A percentile compares a stretch with the other conserved stretches of the same genome.
phyloP scores from a whole-genome alignment of 2,888 invertebrate species.

The Chymomyza caudatula region DNA sequence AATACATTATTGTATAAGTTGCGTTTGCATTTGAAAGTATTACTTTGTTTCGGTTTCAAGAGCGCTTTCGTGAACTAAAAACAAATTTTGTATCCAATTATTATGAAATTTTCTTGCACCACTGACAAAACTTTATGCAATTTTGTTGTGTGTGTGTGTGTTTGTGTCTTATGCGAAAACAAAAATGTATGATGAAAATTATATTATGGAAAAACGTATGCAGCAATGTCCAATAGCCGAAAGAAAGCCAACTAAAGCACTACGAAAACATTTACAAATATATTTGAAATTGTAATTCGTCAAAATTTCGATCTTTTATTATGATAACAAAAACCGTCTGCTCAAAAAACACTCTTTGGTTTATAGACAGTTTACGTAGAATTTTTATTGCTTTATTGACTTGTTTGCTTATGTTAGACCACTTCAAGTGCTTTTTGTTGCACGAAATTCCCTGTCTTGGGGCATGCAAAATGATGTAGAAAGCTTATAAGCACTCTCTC shows the following conservation, averaged over 20 bases:
- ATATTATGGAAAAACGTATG: not conserved
- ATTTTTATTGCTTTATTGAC: no score
- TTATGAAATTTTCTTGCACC: conserved; percentile 2
- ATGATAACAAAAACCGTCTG: no score
- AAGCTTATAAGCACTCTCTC: no score
- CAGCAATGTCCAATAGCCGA: not conserved
- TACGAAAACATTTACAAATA: no score
- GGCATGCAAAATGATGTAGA: no score
- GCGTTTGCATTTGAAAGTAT: conserved; percentile 31
- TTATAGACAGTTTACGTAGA: no score
- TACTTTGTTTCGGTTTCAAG: not conserved
- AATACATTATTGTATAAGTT: not conserved
- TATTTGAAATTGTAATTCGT: no score
- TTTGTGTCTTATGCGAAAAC: not conserved
- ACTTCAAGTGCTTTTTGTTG: no score
- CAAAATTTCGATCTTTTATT: no score
- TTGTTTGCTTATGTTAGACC: no score
- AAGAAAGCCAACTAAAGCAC: not conserved
- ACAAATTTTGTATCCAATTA: conserved; percentile 2
- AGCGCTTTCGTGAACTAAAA: conserved; percentile 4
- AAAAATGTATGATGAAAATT: not conserved
- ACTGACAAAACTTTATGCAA: conserved; percentile 2
- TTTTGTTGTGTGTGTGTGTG: not conserved
- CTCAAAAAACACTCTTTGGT: no score
- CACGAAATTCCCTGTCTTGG: no score